Percentiles rank a stretch among this genome's conserved stretches.
Evolutionary conservation across 2,113 vertebrate genomes (phyloP).

Genomic region (Danio rerio): GRCz12tu NC_133193.1:49230001-49230500

Average conservation of each 20-base stretch:
- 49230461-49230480: too few relatives aligned
- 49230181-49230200: conserved; percentile 19
- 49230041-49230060: background rate
- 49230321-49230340: conserved; percentile 57
- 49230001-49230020: background rate
- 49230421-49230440: conserved; percentile 4
- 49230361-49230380: conserved; percentile 22
- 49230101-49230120: background rate
- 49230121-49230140: background rate
- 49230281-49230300: conserved; percentile 64
- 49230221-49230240: conserved; percentile 26
- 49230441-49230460: background rate
- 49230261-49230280: conserved; percentile 62
- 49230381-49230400: conserved; percentile 10
- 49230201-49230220: conserved; percentile 46
- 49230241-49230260: conserved; percentile 55
- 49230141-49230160: background rate
- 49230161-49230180: conserved; percentile 7
- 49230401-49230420: background rate
- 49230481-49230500: too few relatives aligned
- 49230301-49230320: conserved; percentile 57
- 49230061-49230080: background rate
- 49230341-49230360: background rate
- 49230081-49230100: background rate
- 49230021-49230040: background rate